These are phyloP conservation scores for Spheniscus humboldti DNA, from an alignment of 2,797 vertebrate genomes.

Conservation along the genomic window DNA sequence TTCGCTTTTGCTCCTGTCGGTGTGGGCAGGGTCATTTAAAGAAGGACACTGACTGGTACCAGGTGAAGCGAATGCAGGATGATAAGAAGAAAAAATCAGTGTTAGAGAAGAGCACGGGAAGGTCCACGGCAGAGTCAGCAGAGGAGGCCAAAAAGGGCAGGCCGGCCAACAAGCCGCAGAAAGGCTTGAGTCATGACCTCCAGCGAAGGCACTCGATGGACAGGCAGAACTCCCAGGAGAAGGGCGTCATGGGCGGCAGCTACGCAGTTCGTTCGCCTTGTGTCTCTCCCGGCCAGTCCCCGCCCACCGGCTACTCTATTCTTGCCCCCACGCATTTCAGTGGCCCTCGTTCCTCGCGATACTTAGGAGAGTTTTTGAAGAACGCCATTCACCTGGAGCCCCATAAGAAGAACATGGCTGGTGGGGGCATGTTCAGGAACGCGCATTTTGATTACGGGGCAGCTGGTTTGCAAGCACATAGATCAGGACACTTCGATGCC, in stretches of 20 bases:
- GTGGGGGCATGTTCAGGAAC: constrained; percentile 76
- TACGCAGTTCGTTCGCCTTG: constrained; percentile 84
- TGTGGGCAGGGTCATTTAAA: constrained; percentile 96
- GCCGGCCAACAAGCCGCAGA: constrained; percentile 79
- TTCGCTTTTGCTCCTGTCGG: constrained; percentile 97
- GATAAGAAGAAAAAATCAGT: constrained; percentile 90
- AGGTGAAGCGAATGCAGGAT: constrained; percentile 92
- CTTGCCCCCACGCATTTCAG: constrained; percentile 82
- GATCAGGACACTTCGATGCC: constrained; percentile 78
- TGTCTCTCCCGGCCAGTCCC: constrained; percentile 90
- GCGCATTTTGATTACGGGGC: constrained; percentile 75
- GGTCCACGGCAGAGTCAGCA: constrained; percentile 73
- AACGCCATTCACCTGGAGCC: constrained; percentile 92
- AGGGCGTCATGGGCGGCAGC: constrained; percentile 63
- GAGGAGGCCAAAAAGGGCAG: constrained; percentile 92
- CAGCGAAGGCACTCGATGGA: constrained; percentile 90
- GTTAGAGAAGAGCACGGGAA: constrained; percentile 81
- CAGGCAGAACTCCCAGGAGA: constrained; percentile 92
- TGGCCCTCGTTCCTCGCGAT: constrained; percentile 86
- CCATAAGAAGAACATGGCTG: constrained; percentile 85
- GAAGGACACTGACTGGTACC: constrained; percentile 99
- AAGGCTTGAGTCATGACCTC: constrained; percentile 85
- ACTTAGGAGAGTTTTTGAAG: constrained; percentile 94
- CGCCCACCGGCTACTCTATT: constrained; percentile 87
- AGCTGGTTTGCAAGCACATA: constrained; percentile 71